These are phyloP conservation scores for Dendrolimus kikuchii DNA, from an alignment of 1,140 invertebrate genomes.

Conservation along the genomic window DNA sequence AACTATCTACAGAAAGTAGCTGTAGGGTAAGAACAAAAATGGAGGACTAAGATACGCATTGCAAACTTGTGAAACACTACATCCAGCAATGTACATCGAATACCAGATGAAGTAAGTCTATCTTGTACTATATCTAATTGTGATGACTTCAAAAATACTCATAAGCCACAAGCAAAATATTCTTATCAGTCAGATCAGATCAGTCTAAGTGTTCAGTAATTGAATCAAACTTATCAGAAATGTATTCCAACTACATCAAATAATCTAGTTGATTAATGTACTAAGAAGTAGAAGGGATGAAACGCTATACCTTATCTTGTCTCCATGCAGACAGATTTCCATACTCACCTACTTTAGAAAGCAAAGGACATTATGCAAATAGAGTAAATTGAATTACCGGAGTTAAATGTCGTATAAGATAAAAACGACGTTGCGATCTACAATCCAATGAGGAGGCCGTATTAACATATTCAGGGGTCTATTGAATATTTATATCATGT, in stretches of 20 bases:
- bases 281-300: neutral
- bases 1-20: too few relatives aligned
- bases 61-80: too few relatives aligned
- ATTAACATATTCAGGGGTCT: conserved; percentile 67
- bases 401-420: conserved; percentile 72
- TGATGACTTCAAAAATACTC: too few relatives aligned
- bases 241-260: too few relatives aligned
- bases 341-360: conserved; percentile 63
- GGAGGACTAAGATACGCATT: too few relatives aligned
- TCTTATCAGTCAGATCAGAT: too few relatives aligned
- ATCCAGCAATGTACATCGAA: too few relatives aligned
- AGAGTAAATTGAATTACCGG: conserved; percentile 70
- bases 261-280: too few relatives aligned
- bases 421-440: conserved; percentile 69
- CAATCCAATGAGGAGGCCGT: conserved; percentile 64
- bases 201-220: neutral
- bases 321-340: conserved; percentile 41
- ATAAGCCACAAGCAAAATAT: too few relatives aligned
- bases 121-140: too few relatives aligned
- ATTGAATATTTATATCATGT: conserved; percentile 70
- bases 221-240: neutral
- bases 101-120: too few relatives aligned
- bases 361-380: conserved; percentile 66
- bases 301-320: neutral
- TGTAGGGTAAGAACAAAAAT: too few relatives aligned